Evolutionary conservation across 2,113 vertebrate species (phyloP).

Genomic region (Limanda limanda): DNA sequence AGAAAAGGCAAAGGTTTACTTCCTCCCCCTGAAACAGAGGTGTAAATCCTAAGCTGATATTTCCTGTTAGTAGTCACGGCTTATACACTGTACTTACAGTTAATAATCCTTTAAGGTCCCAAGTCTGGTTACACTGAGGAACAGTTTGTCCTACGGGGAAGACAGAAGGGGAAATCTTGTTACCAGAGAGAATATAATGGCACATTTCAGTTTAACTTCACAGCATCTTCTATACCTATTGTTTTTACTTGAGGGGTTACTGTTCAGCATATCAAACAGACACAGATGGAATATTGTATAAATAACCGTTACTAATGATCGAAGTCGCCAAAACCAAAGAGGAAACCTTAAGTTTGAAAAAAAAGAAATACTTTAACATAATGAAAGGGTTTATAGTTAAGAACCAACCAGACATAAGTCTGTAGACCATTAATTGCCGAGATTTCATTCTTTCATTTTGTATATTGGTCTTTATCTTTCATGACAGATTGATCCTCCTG

Average conservation of each 20-base stretch:
- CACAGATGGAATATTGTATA: too few species aligned
- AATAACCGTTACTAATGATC: too few species aligned
- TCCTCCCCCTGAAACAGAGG: not conserved
- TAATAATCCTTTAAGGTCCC: slow-evolving; percentile 62
- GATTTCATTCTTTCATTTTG: too few species aligned
- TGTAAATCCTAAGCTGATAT: not conserved
- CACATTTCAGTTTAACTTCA: slow-evolving; percentile 1
- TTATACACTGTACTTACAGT: slow-evolving; percentile 53
- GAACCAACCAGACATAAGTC: not conserved
- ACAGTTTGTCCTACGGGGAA: slow-evolving; percentile 42
- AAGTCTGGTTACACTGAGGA: slow-evolving; percentile 40
- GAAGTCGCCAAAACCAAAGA: too few species aligned
- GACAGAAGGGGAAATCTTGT: not conserved
- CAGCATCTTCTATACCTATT: not conserved
- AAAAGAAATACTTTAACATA: too few species aligned
- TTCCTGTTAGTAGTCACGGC: not conserved
- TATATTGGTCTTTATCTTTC: too few species aligned
- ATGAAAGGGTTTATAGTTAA: not conserved
- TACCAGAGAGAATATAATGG: not conserved
- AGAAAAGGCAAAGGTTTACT: not conserved
- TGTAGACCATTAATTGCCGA: too few species aligned
- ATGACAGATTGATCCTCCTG: too few species aligned
- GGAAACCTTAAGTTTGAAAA: too few species aligned
- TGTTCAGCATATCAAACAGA: too few species aligned
- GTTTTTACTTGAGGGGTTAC: too few species aligned